Evolutionary conservation across 1,140 invertebrate genomes (phyloP).

Genomic region (Drosophila sulfurigaster): DNA sequence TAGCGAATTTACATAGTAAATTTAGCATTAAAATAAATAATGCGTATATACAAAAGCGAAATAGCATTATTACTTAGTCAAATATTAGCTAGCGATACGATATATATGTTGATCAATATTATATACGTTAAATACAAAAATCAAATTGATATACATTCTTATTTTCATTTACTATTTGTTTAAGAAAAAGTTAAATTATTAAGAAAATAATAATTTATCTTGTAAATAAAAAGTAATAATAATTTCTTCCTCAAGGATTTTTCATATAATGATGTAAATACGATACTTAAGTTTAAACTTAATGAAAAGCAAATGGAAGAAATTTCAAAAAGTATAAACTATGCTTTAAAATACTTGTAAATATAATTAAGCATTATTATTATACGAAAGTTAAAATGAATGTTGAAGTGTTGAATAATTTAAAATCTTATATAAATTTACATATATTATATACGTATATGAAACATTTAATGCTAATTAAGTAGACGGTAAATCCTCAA

Average conservation of each 20-base stretch:
- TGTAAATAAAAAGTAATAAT: slow-evolving; percentile 50
- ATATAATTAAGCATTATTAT: slow-evolving; percentile 54
- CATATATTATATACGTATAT: slow-evolving; percentile 49
- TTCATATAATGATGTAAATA: slow-evolving; percentile 52
- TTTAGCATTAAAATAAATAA: slow-evolving; percentile 55
- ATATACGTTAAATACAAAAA: slow-evolving; percentile 21
- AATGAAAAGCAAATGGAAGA: slow-evolving; percentile 13
- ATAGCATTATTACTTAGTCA: slow-evolving; percentile 43
- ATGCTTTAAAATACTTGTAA: slow-evolving; percentile 54
- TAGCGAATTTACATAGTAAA: slow-evolving; percentile 83
- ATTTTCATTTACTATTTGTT: not conserved
- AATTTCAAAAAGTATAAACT: slow-evolving; percentile 12
- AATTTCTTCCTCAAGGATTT: slow-evolving; percentile 17
- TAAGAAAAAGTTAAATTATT: not conserved
- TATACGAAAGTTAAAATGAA: slow-evolving; percentile 53
- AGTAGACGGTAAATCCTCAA: slow-evolving; percentile 26
- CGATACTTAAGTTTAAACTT: slow-evolving; percentile 21
- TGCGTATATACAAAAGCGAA: slow-evolving; percentile 22
- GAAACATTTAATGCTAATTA: slow-evolving; percentile 48
- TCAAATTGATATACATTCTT: slow-evolving; percentile 5
- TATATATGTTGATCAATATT: slow-evolving; percentile 31
- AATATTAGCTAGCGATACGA: slow-evolving; percentile 58
- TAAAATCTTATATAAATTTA: slow-evolving; percentile 18
- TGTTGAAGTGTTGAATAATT: slow-evolving; percentile 70
- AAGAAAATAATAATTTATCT: not conserved